Percentiles rank a stretch among this genome's conserved stretches.
Evolutionary conservation across 2,797 vertebrate species (phyloP).

Genomic region (Platyrinchus mystaceus): DNA sequence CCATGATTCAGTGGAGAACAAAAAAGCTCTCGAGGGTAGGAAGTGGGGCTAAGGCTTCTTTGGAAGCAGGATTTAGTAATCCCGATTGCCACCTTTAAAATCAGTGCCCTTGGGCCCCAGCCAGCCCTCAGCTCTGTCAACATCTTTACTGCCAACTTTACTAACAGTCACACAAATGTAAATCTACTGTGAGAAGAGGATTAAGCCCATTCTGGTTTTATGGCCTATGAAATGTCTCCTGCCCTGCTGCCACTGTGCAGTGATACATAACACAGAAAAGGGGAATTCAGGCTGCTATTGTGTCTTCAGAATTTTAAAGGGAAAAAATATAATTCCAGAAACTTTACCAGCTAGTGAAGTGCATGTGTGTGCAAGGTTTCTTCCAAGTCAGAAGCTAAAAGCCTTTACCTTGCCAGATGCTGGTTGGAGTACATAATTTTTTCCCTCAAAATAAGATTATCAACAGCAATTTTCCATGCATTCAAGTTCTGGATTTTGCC

Average conservation of each 20-base stretch:
- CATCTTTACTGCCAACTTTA: slow-evolving; percentile 59
- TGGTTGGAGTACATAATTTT: background rate
- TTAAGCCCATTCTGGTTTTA: slow-evolving; percentile 55
- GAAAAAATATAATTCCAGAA: background rate
- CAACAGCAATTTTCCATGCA: slow-evolving; percentile 52
- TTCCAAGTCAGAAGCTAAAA: background rate
- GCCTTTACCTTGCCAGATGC: slow-evolving; percentile 11
- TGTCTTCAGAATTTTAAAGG: background rate
- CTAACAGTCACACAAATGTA: slow-evolving; percentile 55
- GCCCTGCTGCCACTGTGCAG: background rate
- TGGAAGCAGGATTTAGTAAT: slow-evolving; percentile 45
- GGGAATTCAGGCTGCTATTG: background rate
- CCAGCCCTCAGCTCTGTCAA: slow-evolving; percentile 52
- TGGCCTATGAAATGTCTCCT: slow-evolving; percentile 34
- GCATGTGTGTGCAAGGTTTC: background rate
- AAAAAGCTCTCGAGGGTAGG: slow-evolving; percentile 17
- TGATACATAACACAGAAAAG: background rate
- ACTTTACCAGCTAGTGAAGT: background rate
- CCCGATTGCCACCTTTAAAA: slow-evolving; percentile 31
- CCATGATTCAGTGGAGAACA: background rate
- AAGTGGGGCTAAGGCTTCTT: slow-evolving; percentile 31
- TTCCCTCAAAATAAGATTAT: slow-evolving; percentile 57
- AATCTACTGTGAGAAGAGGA: slow-evolving; percentile 57
- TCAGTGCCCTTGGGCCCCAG: slow-evolving; percentile 32
- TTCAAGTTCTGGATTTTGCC: slow-evolving; percentile 42